Evolutionary conservation across 2,113 vertebrate genomes (phyloP), one percentile per base, ranked within the genome.

Genomic region (Coptodon rendalli): DNA sequence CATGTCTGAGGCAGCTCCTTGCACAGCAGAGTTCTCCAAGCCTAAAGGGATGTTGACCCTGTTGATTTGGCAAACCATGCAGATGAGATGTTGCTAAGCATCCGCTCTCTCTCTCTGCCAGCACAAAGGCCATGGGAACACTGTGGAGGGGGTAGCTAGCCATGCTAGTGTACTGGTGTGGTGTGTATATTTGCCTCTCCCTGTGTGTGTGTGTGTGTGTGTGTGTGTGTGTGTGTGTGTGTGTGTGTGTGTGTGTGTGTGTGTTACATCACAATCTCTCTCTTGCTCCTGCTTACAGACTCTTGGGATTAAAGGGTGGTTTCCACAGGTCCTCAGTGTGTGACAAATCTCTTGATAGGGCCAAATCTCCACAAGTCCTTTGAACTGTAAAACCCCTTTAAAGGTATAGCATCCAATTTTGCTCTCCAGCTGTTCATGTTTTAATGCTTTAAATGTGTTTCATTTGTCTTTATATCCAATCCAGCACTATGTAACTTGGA

Each of bases 21-120:
- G 85, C 50, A 81, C 56, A 73, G 86, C 66, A 59, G n/a, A 52
- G 85, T 80, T 84, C 63, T 86, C 38, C 10, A 11, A 88, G 82
- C 86, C 92, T 89, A 83, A 89, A 86, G 92, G 93, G 93, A 92
- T 81, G 79, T 73, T 91, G 82, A 90, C 93, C 90, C 68, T 90
- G 94, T 90, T 95, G 87, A 91, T 93, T 89, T 93, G 90, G 90
- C 80, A 87, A 90, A 90, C 87, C 86, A 87, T 92, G 92, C 90
- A 92, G 92, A 92, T 90, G 93, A 93, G 90, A 92, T 89, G 95
- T 96, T 95, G 94, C 96, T 96, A 93, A 94, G 96, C 95, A 90
- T 85, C 93, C 16, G 5, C 54, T 71, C 87, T 88, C 90, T 90
- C 89, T 83, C 86, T 86, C 82, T 53, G 79, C 91, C 94, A 83